Evolutionary conservation across 2,888 invertebrate species (phyloP).

Genomic region (Syrphus vitripennis): DNA sequence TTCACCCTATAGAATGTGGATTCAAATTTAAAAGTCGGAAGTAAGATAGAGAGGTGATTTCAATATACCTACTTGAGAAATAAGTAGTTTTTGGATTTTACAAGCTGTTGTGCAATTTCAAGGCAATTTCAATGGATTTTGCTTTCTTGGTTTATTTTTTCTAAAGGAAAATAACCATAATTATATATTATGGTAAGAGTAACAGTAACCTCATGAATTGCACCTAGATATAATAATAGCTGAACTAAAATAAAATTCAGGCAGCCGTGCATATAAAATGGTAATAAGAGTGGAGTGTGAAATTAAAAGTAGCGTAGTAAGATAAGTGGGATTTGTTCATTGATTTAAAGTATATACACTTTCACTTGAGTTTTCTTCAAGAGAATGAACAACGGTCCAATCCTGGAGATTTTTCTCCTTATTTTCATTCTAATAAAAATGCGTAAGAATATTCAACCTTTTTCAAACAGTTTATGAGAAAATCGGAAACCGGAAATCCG

Average conservation of each 20-base stretch:
- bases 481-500: no score
- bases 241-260: background rate
- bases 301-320: background rate
- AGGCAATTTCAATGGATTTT: background rate
- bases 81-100: background rate
- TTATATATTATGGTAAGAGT: background rate
- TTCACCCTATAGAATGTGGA: background rate
- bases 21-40: background rate
- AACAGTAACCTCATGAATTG: background rate
- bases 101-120: background rate
- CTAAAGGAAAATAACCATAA: background rate
- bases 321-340: no score
- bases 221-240: background rate
- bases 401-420: no score
- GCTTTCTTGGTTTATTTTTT: background rate
- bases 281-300: background rate
- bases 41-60: background rate
- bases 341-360: no score
- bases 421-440: background rate
- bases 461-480: no score
- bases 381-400: no score
- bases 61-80: background rate
- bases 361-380: background rate
- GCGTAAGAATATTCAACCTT: no score
- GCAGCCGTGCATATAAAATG: background rate